Evolutionary conservation across 2,797 vertebrate species (phyloP), one percentile per base, ranked within the genome.

Genomic region (Danionella dracula): DNA sequence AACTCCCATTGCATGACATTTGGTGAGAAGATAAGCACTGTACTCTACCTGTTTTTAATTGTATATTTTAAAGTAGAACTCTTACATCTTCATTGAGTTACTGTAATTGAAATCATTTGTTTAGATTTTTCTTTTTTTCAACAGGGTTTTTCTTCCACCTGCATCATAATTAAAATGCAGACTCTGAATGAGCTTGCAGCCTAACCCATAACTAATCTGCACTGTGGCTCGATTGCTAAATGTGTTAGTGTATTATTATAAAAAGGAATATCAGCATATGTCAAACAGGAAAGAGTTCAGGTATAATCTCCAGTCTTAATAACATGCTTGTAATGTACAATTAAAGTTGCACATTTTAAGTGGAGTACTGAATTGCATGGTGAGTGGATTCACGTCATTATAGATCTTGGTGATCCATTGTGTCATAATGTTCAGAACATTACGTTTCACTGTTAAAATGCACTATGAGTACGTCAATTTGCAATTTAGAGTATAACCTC

Each of bases 161-260:
- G n/a, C n/a, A 31, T n/a, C 13, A 9, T 57, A 57, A 57, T 57
- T 15, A 57, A 23, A 42, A 57, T 41, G 42, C 37, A 42, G 54
- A 41, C 37, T 34, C 50, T 15, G 13, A 56, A 42, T 42, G 9
- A 57, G 21, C 54, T 19, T 57, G 37, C 1, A 4, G 54, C 21
- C 54, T 29, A 57, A 57, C 21, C 23, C 54, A 17, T 17, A 21
- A 57, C 21, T 56, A 37, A 13, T 13, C 16, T 29, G 20, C 15
- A 41, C 16, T 10, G 10, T 29, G 54, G 23, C 54, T 2, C 29
- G 38, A 57, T 42, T 57, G 37, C 54, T 41, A 37, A 27, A 41
- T 16, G 38, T 37, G 27, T 41, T 37, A 41, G 23, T 10, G 54
- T 57, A 21, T 57, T n/a, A 41, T 57, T 41, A n/a, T 41, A 27